A percentile compares a stretch with the other conserved stretches of the same genome.
Conservation (phyloP, 2,797 vertebrate species). For the Pelobates cultripes region DNA sequence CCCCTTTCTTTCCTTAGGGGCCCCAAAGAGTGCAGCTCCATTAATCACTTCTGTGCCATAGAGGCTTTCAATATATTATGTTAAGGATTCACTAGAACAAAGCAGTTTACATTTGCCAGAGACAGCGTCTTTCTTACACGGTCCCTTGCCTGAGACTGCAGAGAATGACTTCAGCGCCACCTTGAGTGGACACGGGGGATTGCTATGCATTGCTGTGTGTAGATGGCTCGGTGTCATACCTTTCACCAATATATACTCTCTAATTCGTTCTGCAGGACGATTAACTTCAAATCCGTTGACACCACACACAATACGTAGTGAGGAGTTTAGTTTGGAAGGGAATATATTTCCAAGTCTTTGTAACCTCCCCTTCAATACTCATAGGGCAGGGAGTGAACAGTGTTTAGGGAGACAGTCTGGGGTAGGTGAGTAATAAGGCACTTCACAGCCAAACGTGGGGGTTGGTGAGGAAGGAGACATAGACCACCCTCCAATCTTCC, state of each 20-base stretch:
- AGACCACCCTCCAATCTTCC: conserved; percentile 40
- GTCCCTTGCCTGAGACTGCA: conserved; percentile 38
- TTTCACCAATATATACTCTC: conserved; percentile 15
- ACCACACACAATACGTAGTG: conserved; percentile 48
- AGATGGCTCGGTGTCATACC: conserved; percentile 11
- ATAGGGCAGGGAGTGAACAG: conserved; percentile 66
- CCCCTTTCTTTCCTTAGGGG: conserved; percentile 18
- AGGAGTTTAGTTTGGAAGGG: conserved; percentile 28
- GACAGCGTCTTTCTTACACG: conserved; percentile 2
- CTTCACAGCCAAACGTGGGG: conserved; percentile 65
- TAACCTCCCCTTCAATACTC: conserved; percentile 32
- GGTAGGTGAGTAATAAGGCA: conserved; percentile 70
- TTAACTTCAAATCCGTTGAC: conserved; percentile 4
- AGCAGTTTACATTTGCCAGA: conserved; percentile 35
- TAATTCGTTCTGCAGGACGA: conserved; percentile 3
- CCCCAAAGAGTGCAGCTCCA: conserved; percentile 23
- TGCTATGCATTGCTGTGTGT: conserved; percentile 10
- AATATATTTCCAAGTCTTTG: conserved; percentile 43
- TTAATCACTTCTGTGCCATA: conserved; percentile 36
- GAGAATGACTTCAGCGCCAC: background rate
- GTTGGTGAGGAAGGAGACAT: conserved; percentile 51
- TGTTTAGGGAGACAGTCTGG: conserved; percentile 67
- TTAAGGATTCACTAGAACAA: conserved; percentile 14
- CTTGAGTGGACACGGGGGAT: background rate
- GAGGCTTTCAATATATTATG: conserved; percentile 15